Evolutionary conservation across 2,888 invertebrate genomes (phyloP).

Genomic region (Agonopterix heracliana): DNA sequence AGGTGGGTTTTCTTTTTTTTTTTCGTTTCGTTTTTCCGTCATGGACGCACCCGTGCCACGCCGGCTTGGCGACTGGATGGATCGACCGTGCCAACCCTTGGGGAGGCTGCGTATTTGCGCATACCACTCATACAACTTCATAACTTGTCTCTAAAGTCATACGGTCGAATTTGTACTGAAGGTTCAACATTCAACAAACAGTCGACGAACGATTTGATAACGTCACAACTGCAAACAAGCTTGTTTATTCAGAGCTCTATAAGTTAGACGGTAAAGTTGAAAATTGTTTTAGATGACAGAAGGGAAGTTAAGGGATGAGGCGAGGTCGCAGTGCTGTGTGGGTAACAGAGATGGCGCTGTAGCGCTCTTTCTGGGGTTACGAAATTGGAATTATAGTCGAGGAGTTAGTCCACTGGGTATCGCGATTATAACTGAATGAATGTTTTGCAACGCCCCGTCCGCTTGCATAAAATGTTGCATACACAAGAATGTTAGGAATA

Average conservation of each 20-base stretch:
- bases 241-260: too few relatives aligned
- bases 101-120: conserved; percentile 72
- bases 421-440: neutral
- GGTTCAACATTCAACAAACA: conserved; percentile 29
- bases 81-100: conserved; percentile 69
- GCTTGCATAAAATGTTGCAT: too few relatives aligned
- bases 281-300: conserved; percentile 21
- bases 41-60: conserved; percentile 63
- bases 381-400: too few relatives aligned
- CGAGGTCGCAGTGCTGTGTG: conserved; percentile 50
- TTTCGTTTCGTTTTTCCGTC: conserved; percentile 34
- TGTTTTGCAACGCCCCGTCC: neutral
- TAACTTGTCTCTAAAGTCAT: conserved; percentile 27
- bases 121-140: conserved; percentile 19
- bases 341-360: conserved; percentile 55
- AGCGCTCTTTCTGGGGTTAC: neutral
- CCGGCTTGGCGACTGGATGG: conserved; percentile 71
- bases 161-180: conserved; percentile 19
- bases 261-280: conserved; percentile 14
- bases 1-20: conserved; percentile 51
- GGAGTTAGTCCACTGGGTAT: neutral
- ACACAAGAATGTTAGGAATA: too few relatives aligned
- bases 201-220: conserved; percentile 30
- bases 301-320: conserved; percentile 51
- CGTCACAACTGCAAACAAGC: conserved; percentile 24